These are phyloP conservation scores for Penaeus monodon DNA, from an alignment of 2,888 invertebrate species.

Conservation along the genomic window DNA sequence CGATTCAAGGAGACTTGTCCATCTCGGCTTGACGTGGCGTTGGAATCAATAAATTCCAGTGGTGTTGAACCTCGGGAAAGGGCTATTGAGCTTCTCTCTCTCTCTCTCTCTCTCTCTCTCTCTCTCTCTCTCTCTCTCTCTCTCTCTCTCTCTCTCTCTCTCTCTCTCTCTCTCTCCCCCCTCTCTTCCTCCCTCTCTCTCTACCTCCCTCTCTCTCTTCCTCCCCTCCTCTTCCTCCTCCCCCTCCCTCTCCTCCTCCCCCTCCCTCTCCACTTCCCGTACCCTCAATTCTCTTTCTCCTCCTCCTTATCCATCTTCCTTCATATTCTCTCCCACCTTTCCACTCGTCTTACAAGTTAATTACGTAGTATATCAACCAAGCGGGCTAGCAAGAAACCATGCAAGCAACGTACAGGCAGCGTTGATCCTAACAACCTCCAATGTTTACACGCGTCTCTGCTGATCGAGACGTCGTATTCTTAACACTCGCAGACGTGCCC, in stretches of 20 bases:
- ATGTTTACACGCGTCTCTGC: too few relatives aligned
- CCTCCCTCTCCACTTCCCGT: neutral
- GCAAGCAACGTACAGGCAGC: too few relatives aligned
- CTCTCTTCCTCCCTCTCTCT: neutral
- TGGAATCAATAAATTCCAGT: too few relatives aligned
- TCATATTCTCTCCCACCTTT: neutral
- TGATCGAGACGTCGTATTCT: too few relatives aligned
- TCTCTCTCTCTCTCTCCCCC: neutral
- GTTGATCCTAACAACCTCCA: too few relatives aligned
- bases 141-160: constrained; percentile 1
- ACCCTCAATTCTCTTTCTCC: neutral
- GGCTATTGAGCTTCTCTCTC: neutral
- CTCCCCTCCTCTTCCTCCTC: neutral
- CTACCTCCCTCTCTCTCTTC: neutral
- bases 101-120: neutral
- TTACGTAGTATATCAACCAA: too few relatives aligned
- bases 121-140: neutral
- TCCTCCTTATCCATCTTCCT: neutral
- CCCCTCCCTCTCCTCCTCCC: neutral
- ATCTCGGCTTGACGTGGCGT: too few relatives aligned
- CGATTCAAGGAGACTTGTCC: too few relatives aligned
- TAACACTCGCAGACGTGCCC: too few relatives aligned
- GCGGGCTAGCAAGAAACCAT: too few relatives aligned
- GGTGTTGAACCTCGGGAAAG: too few relatives aligned
- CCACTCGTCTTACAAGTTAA: too few relatives aligned